phyloP scores from a whole-genome alignment of 2,888 invertebrate genomes.

The Andrena dorsata region DNA sequence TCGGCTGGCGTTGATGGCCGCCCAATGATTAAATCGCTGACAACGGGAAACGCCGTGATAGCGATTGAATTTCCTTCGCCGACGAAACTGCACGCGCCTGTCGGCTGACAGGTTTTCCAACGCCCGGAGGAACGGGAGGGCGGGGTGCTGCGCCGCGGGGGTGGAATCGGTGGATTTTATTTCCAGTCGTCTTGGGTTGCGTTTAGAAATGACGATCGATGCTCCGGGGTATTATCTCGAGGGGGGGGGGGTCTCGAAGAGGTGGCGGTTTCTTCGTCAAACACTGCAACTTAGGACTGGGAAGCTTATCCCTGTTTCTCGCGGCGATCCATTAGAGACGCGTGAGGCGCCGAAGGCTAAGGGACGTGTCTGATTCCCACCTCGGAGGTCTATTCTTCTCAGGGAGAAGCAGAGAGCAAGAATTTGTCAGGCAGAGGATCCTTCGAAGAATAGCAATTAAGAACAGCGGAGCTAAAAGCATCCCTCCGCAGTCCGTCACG shows the following conservation, averaged over 20 bases:
- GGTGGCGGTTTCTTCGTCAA: background rate
- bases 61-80: conserved; percentile 44
- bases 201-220: background rate
- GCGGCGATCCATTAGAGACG: conserved; percentile 42
- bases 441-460: background rate
- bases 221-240: background rate
- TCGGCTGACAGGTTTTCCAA: background rate
- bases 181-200: background rate
- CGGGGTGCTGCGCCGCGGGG: background rate
- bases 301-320: conserved; percentile 2
- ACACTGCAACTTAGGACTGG: background rate
- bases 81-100: conserved; percentile 3
- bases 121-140: background rate
- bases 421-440: too few relatives aligned
- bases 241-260: background rate
- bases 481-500: background rate
- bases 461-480: too few relatives aligned
- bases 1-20: conserved; percentile 42
- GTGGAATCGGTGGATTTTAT: conserved; percentile 1
- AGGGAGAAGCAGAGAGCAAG: background rate
- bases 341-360: background rate
- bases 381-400: background rate
- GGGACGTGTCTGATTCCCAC: conserved; percentile 10
- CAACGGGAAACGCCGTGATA: conserved; percentile 22
- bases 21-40: conserved; percentile 52